These are phyloP conservation scores for Sitta europaea DNA, from an alignment of 2,113 vertebrate genomes.

Conservation along the genomic window DNA sequence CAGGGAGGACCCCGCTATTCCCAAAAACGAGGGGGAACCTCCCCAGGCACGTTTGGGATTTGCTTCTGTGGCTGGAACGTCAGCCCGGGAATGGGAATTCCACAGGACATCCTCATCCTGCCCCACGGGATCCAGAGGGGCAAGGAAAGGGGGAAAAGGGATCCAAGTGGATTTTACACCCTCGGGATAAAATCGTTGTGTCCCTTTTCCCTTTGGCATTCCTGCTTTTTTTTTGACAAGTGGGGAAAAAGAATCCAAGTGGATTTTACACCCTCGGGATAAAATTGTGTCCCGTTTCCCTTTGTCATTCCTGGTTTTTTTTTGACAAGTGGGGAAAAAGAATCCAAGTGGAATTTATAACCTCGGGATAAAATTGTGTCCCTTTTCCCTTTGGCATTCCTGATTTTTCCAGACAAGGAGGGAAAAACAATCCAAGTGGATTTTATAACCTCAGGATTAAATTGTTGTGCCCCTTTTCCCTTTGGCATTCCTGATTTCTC, in stretches of 20 bases:
- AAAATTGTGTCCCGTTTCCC: neutral
- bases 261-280: neutral
- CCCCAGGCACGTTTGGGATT: constrained; percentile 69
- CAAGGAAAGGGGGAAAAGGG: neutral
- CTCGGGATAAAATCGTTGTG: neutral
- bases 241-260: neutral
- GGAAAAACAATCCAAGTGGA: neutral
- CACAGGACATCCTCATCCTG: constrained; percentile 77
- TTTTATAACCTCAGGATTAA: neutral
- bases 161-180: neutral
- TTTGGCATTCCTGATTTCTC: neutral
- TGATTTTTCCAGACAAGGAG: constrained; percentile 1
- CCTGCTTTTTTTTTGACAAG: too few species aligned
- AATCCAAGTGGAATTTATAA: neutral
- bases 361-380: neutral
- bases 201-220: neutral
- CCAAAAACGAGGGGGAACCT: constrained; percentile 67
- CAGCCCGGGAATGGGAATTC: constrained; percentile 72
- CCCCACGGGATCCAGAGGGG: constrained; percentile 57
- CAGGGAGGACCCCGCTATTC: constrained; percentile 76
- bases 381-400: neutral
- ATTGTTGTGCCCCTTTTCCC: neutral
- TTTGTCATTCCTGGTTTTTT: neutral
- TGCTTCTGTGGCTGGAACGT: constrained; percentile 73
- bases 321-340: neutral